phyloP scores from a whole-genome alignment of 2,113 vertebrate species.

The Sakesphorus luctuosus region DNA sequence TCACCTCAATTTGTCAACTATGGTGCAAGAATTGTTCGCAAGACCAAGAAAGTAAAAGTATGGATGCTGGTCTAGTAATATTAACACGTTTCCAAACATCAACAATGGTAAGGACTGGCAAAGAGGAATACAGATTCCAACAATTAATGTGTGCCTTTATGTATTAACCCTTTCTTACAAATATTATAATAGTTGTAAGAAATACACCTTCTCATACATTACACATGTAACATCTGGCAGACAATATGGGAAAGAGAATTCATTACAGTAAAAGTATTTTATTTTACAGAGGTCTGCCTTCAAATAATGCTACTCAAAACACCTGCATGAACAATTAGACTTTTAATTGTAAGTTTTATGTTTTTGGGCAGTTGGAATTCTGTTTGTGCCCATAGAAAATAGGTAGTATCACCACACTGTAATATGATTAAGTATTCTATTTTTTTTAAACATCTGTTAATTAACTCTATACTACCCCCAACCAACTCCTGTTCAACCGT shows the following conservation, averaged over 20 bases:
- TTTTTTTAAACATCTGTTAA: neutral
- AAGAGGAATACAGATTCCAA: neutral
- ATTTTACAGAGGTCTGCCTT: neutral
- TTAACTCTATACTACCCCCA: neutral
- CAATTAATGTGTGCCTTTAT: neutral
- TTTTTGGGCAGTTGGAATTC: neutral
- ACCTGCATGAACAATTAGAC: neutral
- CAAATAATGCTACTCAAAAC: neutral
- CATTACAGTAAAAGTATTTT: neutral
- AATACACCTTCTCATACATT: neutral
- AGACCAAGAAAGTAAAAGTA: neutral
- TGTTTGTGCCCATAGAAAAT: neutral
- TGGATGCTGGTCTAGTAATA: neutral
- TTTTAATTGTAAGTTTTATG: neutral
- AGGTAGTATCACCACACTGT: neutral
- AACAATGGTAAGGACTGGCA: neutral
- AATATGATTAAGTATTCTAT: neutral
- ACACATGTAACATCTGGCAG: neutral
- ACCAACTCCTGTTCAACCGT: neutral
- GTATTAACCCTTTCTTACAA: neutral
- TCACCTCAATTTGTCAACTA: neutral
- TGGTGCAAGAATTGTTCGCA: neutral
- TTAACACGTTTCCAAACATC: neutral
- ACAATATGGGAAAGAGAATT: neutral
- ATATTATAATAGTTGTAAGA: neutral